Evolutionary conservation across 2,888 invertebrate species (phyloP).

Genomic region (Rhogogaster chlorosoma): DNA sequence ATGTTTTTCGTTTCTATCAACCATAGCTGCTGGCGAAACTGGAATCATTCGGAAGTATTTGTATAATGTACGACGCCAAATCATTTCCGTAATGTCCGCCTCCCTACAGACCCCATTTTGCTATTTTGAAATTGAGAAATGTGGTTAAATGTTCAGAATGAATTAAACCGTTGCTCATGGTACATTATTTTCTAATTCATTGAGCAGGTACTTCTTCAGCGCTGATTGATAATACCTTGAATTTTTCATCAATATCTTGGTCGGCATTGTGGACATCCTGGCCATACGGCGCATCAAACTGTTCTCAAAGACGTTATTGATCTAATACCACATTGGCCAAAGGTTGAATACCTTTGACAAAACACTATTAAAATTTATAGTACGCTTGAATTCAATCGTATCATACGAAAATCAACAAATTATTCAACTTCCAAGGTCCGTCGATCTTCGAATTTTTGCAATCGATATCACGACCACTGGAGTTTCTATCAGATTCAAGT

Average conservation of each 20-base stretch:
- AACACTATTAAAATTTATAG: slow-evolving; percentile 38
- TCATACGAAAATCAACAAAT: not conserved
- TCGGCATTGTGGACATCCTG: not conserved
- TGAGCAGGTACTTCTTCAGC: not conserved
- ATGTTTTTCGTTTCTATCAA: not conserved
- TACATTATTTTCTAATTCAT: not conserved
- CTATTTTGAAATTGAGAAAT: not conserved
- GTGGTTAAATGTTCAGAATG: not conserved
- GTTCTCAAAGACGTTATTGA: slow-evolving; percentile 25
- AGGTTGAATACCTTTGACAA: slow-evolving; percentile 40
- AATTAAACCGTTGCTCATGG: not conserved
- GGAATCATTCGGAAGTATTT: not conserved
- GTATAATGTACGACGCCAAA: not conserved
- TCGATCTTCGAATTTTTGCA: not conserved
- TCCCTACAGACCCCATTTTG: not conserved
- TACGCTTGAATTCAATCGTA: not conserved
- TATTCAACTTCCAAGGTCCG: not conserved
- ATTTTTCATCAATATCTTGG: not conserved
- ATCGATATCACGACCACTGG: not conserved
- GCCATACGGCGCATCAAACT: not conserved
- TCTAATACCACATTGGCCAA: not conserved
- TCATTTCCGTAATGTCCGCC: not conserved
- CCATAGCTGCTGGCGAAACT: not conserved
- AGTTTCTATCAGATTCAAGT: not conserved
- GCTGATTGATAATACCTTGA: not conserved